Base-by-base conservation (phyloP, 2,888 invertebrate genomes). In the Cosmorhoe ocellata region DNA sequence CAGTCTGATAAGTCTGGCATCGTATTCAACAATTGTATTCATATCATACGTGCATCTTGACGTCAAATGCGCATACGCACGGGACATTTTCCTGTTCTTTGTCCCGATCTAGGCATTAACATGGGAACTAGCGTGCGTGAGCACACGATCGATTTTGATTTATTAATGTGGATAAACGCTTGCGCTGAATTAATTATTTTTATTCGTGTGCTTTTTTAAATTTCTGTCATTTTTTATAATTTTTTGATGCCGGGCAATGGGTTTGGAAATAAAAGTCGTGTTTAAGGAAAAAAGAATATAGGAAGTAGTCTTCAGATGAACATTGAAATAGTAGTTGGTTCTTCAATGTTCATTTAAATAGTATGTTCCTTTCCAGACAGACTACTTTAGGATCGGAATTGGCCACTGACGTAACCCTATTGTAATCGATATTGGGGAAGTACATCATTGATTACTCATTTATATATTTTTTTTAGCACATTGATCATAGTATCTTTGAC, bases 81-180 rank as follows among this genome's bases (percentile, higher is more conserved):
- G 32, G 59, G 49, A 53, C 70, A 74, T 84, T 84, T 83, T 84
- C 84, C 84, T 84, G 82, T 75, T 79, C 80, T 76, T 82, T 81
- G 79, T 66, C 65, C 68, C 56, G 59, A 59, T 64, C 58, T 61
- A 66, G 61, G 51, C 63, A 79, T 80, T 78, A 75, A 61, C 75
- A 77, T 76, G 39, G 11, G 40, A 52, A 51, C 43, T 58, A 39
- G 78, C 80, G 78, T 81, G 79, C 69, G 72, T 74, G 68, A 40
- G 70, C 69, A 74, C 72, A 72, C 72, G 76, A 77, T 76, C 67
- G 63, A 68, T 69, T 74, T 83, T 79, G 71, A 77, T 80, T 79
- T 75, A 75, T 75, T 59, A 67, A 68, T 73, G 64, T 71, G 71
- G 78, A 76, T 79, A 81, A 77, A 49, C 63, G 69, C 76, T 64